These are phyloP conservation scores for Cardiocondyla obscurior DNA, from an alignment of 1,140 invertebrate genomes.

Conservation along the genomic window DNA sequence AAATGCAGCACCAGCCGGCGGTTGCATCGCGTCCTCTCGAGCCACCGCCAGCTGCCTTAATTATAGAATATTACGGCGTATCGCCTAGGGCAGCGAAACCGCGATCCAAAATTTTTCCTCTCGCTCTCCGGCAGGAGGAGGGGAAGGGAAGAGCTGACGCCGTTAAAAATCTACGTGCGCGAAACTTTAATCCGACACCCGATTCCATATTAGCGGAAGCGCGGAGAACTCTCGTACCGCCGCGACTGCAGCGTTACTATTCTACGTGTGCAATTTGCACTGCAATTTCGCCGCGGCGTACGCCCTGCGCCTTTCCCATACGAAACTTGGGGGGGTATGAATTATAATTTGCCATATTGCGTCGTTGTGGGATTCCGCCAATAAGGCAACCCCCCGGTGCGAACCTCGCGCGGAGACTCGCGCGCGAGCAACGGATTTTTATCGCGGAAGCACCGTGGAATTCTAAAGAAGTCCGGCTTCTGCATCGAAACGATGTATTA, in stretches of 20 bases:
- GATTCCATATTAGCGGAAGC: not conserved
- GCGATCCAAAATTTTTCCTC: not conserved
- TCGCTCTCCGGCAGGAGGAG: too few relatives aligned
- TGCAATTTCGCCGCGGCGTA: not conserved
- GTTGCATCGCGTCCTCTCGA: not conserved
- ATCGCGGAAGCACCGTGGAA: not conserved
- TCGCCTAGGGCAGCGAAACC: not conserved
- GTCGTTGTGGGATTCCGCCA: slow-evolving; percentile 4
- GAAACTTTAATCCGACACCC: not conserved
- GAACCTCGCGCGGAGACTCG: too few relatives aligned
- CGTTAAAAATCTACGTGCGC: not conserved
- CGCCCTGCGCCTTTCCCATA: not conserved
- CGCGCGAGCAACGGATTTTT: not conserved
- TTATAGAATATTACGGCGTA: slow-evolving; percentile 10
- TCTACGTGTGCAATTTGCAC: not conserved
- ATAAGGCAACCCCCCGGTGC: not conserved
- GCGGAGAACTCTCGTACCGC: not conserved
- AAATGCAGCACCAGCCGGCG: not conserved
- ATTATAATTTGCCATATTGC: slow-evolving; percentile 18
- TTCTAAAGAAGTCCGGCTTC: slow-evolving; percentile 5
- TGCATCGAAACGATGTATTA: slow-evolving; percentile 38
- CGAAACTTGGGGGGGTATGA: not conserved
- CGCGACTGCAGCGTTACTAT: not conserved
- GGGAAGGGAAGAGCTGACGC: too few relatives aligned
- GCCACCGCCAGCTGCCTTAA: slow-evolving; percentile 4